These are phyloP conservation scores for Nanorana parkeri DNA, from an alignment of 2,113 vertebrate genomes.

Conservation along the genomic window DNA sequence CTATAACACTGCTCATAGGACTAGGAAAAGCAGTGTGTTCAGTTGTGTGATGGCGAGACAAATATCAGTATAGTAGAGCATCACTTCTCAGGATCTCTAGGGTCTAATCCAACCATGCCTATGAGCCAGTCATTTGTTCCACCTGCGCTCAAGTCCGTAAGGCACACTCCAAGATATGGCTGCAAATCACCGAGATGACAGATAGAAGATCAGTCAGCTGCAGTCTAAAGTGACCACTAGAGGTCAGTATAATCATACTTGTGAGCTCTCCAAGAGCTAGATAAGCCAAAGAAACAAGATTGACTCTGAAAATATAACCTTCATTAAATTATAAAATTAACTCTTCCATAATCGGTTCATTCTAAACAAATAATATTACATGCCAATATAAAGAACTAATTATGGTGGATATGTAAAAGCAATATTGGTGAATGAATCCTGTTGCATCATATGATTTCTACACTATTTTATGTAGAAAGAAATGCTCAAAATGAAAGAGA, in stretches of 20 bases:
- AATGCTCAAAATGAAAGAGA: too few species aligned
- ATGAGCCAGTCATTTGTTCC: conserved; percentile 42
- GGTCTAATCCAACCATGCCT: conserved; percentile 22
- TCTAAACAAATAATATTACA: too few species aligned
- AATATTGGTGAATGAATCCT: too few species aligned
- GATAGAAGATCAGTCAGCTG: not conserved
- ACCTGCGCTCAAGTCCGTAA: conserved; percentile 24
- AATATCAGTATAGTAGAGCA: conserved; percentile 18
- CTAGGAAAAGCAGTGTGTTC: not conserved
- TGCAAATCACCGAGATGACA: conserved; percentile 1
- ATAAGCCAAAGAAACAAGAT: not conserved
- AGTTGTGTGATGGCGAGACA: conserved; percentile 1
- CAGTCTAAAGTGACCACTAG: conserved; percentile 24
- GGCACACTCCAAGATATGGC: conserved; percentile 18
- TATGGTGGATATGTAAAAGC: too few species aligned
- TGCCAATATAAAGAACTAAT: too few species aligned
- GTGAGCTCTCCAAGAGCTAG: not conserved
- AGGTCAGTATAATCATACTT: conserved; percentile 38
- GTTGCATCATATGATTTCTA: too few species aligned
- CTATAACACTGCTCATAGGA: not conserved
- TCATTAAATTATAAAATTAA: not conserved
- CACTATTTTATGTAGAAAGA: too few species aligned
- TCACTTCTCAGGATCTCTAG: conserved; percentile 20
- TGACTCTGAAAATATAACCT: not conserved
- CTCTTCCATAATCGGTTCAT: not conserved